Percentiles rank a stretch among this genome's conserved stretches.
phyloP scores from a whole-genome alignment of 2,797 vertebrate species.

The Pachyuromys duprasi region DNA sequence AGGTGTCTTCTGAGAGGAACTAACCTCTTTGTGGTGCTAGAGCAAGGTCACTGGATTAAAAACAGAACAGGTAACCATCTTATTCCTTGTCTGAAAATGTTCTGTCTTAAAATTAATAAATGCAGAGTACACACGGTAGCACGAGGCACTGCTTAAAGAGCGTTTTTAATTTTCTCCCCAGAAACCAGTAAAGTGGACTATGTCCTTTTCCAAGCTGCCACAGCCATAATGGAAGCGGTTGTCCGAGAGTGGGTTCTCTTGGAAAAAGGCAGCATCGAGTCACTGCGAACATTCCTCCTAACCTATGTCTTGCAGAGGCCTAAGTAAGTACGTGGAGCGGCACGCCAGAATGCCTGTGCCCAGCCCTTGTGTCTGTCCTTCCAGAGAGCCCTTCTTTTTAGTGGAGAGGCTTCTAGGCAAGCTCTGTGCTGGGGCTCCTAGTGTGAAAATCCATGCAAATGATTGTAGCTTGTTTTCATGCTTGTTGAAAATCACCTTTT shows the following conservation, averaged over 20 bases:
- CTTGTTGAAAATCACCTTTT: conserved; percentile 23
- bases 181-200: conserved; percentile 99
- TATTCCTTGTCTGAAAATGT: conserved; percentile 82
- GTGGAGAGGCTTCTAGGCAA: not conserved
- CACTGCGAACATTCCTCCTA: conserved; percentile 97
- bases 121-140: not conserved
- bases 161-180: conserved; percentile 84
- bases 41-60: conserved; percentile 83
- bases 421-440: not conserved
- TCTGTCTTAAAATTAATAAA: conserved; percentile 71
- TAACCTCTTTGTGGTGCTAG: conserved; percentile 85
- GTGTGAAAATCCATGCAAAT: conserved; percentile 9
- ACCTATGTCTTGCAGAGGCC: conserved; percentile 99
- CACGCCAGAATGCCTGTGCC: not conserved
- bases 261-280: conserved; percentile 98
- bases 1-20: conserved; percentile 84
- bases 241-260: conserved; percentile 98
- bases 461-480: conserved; percentile 41
- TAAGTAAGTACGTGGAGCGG: conserved; percentile 91
- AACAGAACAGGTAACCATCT: conserved; percentile 81
- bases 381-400: not conserved
- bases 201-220: conserved; percentile 99
- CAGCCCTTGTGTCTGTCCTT: not conserved
- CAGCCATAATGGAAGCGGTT: conserved; percentile 99
- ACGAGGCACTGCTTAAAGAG: not conserved